Evolutionary conservation across 2,888 invertebrate genomes (phyloP).

Genomic region (Serripes groenlandicus): DNA sequence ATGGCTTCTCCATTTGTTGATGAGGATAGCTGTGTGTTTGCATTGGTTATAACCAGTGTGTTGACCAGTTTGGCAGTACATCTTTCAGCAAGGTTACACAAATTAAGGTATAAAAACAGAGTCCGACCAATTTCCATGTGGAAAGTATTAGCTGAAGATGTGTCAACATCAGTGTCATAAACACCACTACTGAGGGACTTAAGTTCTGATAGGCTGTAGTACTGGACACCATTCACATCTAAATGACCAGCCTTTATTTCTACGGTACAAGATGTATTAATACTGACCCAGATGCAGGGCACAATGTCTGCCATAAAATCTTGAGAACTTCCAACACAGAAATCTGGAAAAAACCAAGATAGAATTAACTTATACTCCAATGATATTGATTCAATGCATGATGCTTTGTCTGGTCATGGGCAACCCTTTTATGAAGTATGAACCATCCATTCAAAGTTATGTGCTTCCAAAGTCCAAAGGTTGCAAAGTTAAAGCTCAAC

Average conservation of each 20-base stretch:
- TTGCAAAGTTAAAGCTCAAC: too few relatives aligned
- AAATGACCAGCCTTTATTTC: constrained; percentile 62
- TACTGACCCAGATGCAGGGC: constrained; percentile 67
- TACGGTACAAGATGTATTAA: constrained; percentile 62
- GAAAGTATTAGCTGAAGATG: constrained; percentile 53
- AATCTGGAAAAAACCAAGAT: constrained; percentile 64
- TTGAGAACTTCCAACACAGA: constrained; percentile 63
- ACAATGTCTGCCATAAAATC: constrained; percentile 54
- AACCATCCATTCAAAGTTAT: too few relatives aligned
- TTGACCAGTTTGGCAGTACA: constrained; percentile 68
- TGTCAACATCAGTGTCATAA: constrained; percentile 24
- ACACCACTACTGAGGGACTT: constrained; percentile 39
- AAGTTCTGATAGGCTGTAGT: constrained; percentile 58
- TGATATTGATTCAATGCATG: background rate
- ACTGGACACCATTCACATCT: constrained; percentile 39
- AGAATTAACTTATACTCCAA: too few relatives aligned
- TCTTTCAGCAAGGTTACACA: constrained; percentile 72
- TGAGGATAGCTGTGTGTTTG: constrained; percentile 43
- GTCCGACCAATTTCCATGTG: constrained; percentile 72
- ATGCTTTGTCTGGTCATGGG: too few relatives aligned
- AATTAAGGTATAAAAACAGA: constrained; percentile 63
- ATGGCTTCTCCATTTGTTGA: constrained; percentile 64
- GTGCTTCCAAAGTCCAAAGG: too few relatives aligned
- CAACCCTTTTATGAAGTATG: too few relatives aligned
- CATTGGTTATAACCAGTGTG: constrained; percentile 55